phyloP scores from a whole-genome alignment of 2,113 vertebrate species.

The Brachyhypopomus occidentalis region DNA sequence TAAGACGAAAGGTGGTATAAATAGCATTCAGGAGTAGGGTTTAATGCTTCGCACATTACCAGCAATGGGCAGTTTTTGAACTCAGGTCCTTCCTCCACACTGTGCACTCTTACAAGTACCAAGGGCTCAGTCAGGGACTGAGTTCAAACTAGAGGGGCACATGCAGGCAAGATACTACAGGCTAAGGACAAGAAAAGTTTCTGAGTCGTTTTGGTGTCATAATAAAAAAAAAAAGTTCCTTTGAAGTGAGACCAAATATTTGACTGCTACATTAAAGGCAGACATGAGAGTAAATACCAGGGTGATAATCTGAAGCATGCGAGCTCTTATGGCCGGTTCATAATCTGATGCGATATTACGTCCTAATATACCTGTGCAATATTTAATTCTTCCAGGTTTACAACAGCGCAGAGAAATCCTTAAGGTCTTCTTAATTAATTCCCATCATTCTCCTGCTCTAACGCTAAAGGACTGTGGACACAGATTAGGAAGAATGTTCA shows the following conservation, averaged over 20 bases:
- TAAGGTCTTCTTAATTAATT: constrained; percentile 70
- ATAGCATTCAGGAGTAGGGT: constrained; percentile 46
- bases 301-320: constrained; percentile 40
- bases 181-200: not conserved
- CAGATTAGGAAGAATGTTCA: constrained; percentile 73
- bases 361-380: constrained; percentile 40
- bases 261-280: constrained; percentile 43
- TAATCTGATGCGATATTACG: constrained; percentile 48
- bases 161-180: not conserved
- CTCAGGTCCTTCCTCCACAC: constrained; percentile 3
- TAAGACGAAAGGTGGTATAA: constrained; percentile 54
- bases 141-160: not conserved
- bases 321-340: constrained; percentile 36
- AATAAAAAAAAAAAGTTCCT: not conserved
- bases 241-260: constrained; percentile 32
- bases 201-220: constrained; percentile 4
- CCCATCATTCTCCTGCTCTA: constrained; percentile 58
- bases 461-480: constrained; percentile 69
- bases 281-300: constrained; percentile 25
- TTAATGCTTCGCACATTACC: constrained; percentile 21
- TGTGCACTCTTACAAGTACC: constrained; percentile 9
- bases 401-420: constrained; percentile 52
- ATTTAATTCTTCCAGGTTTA: constrained; percentile 51
- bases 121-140: not conserved
- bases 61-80: not conserved